These are phyloP conservation scores for Aradus depressus DNA, from an alignment of 2,888 invertebrate species.

Conservation along the genomic window DNA sequence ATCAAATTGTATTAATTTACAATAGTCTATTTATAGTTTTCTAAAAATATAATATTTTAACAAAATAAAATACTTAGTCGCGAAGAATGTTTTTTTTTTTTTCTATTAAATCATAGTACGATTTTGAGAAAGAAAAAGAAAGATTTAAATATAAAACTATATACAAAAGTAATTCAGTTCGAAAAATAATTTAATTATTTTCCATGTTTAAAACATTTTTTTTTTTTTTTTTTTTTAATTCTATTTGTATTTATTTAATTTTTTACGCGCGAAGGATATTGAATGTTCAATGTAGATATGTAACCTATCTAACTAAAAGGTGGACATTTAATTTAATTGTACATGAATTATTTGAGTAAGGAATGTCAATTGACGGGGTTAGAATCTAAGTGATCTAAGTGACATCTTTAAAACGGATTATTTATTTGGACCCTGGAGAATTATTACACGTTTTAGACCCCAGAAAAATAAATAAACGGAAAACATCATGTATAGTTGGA, in stretches of 20 bases:
- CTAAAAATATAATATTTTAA: slow-evolving; percentile 2
- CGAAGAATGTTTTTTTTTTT: neutral
- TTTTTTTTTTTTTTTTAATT: slow-evolving; percentile 4
- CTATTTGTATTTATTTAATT: neutral
- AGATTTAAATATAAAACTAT: neutral
- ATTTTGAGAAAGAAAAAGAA: neutral
- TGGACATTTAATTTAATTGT: too few species aligned
- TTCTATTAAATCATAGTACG: neutral
- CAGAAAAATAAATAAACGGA: too few species aligned
- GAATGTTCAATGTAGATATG: neutral
- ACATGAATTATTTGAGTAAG: too few species aligned
- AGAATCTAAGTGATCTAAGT: too few species aligned
- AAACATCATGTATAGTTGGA: too few species aligned
- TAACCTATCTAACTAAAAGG: too few species aligned
- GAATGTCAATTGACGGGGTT: too few species aligned
- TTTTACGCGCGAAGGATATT: neutral
- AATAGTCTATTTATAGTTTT: slow-evolving; percentile 10
- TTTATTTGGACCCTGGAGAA: too few species aligned
- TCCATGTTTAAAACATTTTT: too few species aligned
- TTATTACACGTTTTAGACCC: too few species aligned
- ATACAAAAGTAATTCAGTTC: neutral
- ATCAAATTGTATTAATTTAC: neutral
- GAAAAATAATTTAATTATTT: neutral
- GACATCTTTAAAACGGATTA: too few species aligned
- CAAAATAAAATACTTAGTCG: neutral